phyloP scores from a whole-genome alignment of 30 jellyfish, hydroid and myxozoan species.

The Hydractinia echinata region DNA sequence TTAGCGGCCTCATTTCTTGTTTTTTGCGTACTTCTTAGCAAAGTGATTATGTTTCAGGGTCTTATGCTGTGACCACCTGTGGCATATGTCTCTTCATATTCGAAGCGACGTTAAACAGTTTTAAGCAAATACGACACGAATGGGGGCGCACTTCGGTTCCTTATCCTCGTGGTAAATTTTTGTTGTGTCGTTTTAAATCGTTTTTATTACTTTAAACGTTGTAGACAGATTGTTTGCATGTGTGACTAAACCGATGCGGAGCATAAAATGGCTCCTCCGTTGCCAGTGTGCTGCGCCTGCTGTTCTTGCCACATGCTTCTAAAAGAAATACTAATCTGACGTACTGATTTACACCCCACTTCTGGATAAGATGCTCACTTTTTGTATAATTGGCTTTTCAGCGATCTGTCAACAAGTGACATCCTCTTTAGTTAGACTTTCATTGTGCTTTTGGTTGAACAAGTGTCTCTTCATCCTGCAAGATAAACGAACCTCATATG shows the following conservation, averaged over 20 bases:
- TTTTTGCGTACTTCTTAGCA: not conserved
- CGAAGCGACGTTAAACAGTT: conserved; percentile 20
- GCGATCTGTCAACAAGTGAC: conserved; percentile 7
- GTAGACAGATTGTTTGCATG: conserved; percentile 11
- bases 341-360: conserved; percentile 39
- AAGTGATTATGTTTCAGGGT: conserved; percentile 15
- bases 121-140: conserved; percentile 19
- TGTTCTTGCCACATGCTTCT: conserved; percentile 34
- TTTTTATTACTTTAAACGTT: conserved; percentile 19
- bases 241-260: conserved; percentile 21
- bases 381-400: conserved; percentile 33
- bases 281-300: conserved; percentile 30
- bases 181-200: conserved; percentile 20
- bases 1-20: too few species aligned
- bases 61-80: conserved; percentile 18
- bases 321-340: conserved; percentile 28
- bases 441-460: too few species aligned
- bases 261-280: conserved; percentile 34
- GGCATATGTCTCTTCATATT: conserved; percentile 30
- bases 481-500: too few species aligned
- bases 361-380: conserved; percentile 28
- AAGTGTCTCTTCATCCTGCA: too few species aligned
- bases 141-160: not conserved
- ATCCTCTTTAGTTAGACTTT: not conserved
- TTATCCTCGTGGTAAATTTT: not conserved